Conservation (phyloP, 2,113 vertebrate species). For the Hypocryptadius cinnamomeus region DNA sequence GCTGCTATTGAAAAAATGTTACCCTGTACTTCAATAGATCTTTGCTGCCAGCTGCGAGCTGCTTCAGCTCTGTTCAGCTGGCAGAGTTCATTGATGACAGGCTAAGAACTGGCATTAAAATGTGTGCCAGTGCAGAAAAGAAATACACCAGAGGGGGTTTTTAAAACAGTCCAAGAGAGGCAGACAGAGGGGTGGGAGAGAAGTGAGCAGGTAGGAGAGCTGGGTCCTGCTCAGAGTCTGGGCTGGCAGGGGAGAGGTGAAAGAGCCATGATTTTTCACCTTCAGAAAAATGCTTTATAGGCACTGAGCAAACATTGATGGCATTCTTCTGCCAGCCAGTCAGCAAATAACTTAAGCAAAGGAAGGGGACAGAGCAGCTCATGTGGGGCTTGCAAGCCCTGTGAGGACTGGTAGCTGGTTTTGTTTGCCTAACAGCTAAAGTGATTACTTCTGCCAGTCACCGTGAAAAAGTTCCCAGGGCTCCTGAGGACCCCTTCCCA, state of each 20-base stretch:
- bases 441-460: constrained; percentile 42
- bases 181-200: background rate
- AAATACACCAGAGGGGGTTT: background rate
- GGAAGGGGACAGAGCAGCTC: background rate
- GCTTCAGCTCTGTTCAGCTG: constrained; percentile 17
- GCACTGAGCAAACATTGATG: background rate
- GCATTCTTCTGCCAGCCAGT: background rate
- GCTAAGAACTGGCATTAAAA: background rate
- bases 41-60: background rate
- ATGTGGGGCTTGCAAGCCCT: background rate
- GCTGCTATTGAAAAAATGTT: constrained; percentile 14
- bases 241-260: background rate
- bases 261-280: background rate
- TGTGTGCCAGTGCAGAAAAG: background rate
- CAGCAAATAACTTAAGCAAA: background rate
- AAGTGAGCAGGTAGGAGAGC: background rate
- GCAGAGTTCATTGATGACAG: constrained; percentile 2
- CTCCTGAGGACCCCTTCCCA: background rate
- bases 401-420: constrained; percentile 23
- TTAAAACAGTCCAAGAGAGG: background rate
- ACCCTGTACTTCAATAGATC: constrained; percentile 3
- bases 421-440: constrained; percentile 37
- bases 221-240: background rate
- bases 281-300: constrained; percentile 16
- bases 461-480: background rate